phyloP scores from a whole-genome alignment of 2,888 invertebrate genomes.

The Tyria jacobaeae region DNA sequence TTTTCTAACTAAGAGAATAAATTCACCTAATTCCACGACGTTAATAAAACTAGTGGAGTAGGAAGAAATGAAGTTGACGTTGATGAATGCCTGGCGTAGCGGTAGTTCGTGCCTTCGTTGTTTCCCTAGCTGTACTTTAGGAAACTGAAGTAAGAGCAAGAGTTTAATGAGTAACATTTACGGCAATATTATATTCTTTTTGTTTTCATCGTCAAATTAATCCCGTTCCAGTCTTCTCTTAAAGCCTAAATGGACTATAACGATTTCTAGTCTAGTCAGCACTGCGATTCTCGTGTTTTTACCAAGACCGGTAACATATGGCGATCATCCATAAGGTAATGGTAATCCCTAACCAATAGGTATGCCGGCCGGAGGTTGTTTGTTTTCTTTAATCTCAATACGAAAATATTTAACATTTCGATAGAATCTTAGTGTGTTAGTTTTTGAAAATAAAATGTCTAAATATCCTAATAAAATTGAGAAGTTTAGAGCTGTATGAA shows the following conservation, averaged over 20 bases:
- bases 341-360: no score
- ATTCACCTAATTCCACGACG: slow-evolving; percentile 38
- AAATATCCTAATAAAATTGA: no score
- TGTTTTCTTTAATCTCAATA: no score
- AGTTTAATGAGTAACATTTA: not conserved
- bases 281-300: no score
- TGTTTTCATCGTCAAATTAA: not conserved
- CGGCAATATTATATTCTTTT: not conserved
- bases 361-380: no score
- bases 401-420: no score
- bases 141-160: slow-evolving; percentile 27
- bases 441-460: no score
- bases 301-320: no score
- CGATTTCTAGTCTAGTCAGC: no score
- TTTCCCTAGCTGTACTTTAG: slow-evolving; percentile 44
- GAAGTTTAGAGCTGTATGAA: no score
- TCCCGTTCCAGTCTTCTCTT: not conserved
- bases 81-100: slow-evolving; percentile 71
- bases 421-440: no score
- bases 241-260: not conserved
- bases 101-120: slow-evolving; percentile 60
- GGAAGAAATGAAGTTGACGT: slow-evolving; percentile 59
- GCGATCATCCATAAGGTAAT: no score
- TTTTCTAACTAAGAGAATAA: slow-evolving; percentile 32
- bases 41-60: slow-evolving; percentile 44